phyloP scores from a whole-genome alignment of 2,113 vertebrate species.

The Halcyon senegalensis region DNA sequence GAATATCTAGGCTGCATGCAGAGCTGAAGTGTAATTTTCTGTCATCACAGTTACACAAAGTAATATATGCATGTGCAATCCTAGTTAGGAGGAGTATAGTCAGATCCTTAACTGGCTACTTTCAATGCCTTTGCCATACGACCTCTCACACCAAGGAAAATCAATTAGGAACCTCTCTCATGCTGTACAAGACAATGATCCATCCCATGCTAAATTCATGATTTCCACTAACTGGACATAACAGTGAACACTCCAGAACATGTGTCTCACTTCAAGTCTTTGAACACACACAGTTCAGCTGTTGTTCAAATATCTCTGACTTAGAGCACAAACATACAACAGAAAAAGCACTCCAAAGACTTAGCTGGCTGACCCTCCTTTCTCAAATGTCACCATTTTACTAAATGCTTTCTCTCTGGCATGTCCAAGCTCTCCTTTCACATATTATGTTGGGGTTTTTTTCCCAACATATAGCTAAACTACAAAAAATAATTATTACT shows the following conservation, averaged over 20 bases:
- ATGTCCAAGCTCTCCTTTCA: not conserved
- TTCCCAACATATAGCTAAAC: not conserved
- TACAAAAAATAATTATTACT: not conserved
- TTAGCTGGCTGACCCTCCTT: not conserved
- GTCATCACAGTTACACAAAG: not conserved
- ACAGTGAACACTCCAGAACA: not conserved
- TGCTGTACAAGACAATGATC: not conserved
- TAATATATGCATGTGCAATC: not conserved
- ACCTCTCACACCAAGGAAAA: not conserved
- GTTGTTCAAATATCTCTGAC: not conserved
- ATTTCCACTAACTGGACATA: not conserved
- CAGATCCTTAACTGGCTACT: not conserved
- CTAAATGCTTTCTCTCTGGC: not conserved
- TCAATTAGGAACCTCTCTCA: not conserved
- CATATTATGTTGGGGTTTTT: not conserved
- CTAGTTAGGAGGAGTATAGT: not conserved
- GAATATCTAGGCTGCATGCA: not conserved
- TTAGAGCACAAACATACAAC: not conserved
- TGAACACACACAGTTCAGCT: not conserved
- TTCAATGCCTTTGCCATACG: not conserved
- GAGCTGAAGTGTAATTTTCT: not conserved
- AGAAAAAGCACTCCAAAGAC: not conserved
- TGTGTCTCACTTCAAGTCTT: not conserved
- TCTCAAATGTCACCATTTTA: not conserved
- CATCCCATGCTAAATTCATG: not conserved